A percentile compares a stretch with the other conserved stretches of the same genome.
Evolutionary conservation across 2,113 vertebrate genomes (phyloP).

Genomic region (Artemisiospiza belli): DNA sequence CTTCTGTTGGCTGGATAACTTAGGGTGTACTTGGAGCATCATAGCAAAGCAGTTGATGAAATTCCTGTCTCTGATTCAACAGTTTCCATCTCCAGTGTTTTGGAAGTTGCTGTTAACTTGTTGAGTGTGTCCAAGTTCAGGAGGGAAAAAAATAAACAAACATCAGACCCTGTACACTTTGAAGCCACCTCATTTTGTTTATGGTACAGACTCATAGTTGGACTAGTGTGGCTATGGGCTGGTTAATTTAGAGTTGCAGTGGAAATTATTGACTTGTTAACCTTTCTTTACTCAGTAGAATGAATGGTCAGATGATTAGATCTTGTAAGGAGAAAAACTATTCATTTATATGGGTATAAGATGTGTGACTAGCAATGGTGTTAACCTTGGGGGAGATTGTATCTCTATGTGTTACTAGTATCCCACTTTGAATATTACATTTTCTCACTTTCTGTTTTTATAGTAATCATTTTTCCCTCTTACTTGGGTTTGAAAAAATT

Average conservation of each 20-base stretch:
- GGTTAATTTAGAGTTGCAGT: neutral
- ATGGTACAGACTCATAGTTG: neutral
- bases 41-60: neutral
- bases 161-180: neutral
- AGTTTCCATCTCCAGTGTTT: neutral
- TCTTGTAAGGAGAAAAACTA: neutral
- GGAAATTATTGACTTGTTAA: neutral
- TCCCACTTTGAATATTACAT: neutral
- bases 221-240: neutral
- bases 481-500: neutral
- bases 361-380: neutral
- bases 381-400: neutral
- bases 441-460: neutral
- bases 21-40: neutral
- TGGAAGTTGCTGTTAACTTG: neutral
- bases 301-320: neutral
- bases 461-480: neutral
- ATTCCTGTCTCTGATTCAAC: neutral
- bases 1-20: fast-evolving
- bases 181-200: neutral
- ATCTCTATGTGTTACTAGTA: neutral
- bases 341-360: neutral
- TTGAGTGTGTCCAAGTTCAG: neutral
- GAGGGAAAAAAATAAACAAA: neutral
- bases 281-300: neutral